Base-by-base conservation (phyloP, 53 echinoderm and acorn worm genomes). In the Antedon mediterranea region DNA sequence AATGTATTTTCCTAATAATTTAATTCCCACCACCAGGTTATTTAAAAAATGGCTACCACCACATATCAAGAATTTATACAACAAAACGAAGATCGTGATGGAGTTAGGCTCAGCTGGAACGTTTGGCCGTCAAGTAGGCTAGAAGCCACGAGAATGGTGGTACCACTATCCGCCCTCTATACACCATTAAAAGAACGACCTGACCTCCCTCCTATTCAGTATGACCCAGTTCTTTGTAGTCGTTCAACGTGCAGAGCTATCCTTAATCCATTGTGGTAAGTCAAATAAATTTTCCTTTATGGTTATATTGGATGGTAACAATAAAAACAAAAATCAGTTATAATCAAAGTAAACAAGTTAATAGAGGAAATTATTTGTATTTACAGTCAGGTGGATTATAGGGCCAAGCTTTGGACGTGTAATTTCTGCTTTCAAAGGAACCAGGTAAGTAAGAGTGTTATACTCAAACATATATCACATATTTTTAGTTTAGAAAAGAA, bases 341-440 rank as follows among this genome's bases (percentile, higher is more conserved):
- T n/a, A n/a, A n/a, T n/a, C n/a, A n/a, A n/a, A n/a, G n/a, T n/a
- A n/a, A n/a, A n/a, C n/a, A n/a, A n/a, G n/a, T n/a, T n/a, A n/a
- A n/a, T n/a, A n/a, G n/a, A n/a, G n/a, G n/a, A n/a, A n/a, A n/a
- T 75, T 70, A 11, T 44, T 30, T 78, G 30, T 57, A 33, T 37
- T 75, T 33, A 32, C 85, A 97, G 97, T 72, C 91, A 91, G 89
- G 92, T 97, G 57, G 97, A 97, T 73, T 97, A 89, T 84, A 97
- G 88, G 80, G 97, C 97, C 31, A 97, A 97, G 80, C 71, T 97
- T 71, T 97, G 97, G 97, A 89, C 92, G 72, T 97, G 97, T 70
- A 97, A 97, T 73, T 97, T 97, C 77, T 97, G 97, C 73, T 97
- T 97, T 72, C 97, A 97, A 74, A 87, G 97, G 80, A 97, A 97